Evolutionary conservation across 2,888 invertebrate genomes (phyloP).

Genomic region (Perithous albicinctus): DNA sequence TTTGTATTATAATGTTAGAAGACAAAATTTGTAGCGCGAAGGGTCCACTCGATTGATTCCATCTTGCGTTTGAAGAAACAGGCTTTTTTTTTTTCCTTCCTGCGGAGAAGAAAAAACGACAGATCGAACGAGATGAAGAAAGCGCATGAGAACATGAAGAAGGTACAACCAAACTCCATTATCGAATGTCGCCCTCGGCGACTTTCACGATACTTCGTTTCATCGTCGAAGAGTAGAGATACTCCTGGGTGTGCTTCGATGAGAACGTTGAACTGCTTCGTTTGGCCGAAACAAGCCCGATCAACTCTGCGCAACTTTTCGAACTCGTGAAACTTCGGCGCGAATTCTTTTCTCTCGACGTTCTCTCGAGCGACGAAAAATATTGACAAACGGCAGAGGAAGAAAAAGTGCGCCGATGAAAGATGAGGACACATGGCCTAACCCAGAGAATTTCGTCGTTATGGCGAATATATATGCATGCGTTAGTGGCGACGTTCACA

Average conservation of each 20-base stretch:
- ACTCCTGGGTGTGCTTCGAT: background rate
- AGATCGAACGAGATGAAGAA: background rate
- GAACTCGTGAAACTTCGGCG: background rate
- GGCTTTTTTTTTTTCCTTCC: too few relatives aligned
- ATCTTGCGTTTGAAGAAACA: background rate
- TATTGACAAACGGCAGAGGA: background rate
- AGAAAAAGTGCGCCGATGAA: background rate
- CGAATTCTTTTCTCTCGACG: background rate
- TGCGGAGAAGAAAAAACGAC: background rate
- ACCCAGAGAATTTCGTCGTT: background rate
- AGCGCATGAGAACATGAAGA: background rate
- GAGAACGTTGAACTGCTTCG: background rate
- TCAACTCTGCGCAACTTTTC: background rate
- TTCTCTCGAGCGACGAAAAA: background rate
- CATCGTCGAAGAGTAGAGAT: background rate
- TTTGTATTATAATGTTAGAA: background rate
- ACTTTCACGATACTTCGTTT: constrained; percentile 2
- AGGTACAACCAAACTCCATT: constrained; percentile 11
- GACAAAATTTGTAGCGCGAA: background rate
- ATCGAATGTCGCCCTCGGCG: constrained; percentile 18
- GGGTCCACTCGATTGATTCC: background rate
- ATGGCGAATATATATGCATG: background rate
- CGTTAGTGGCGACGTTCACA: too few relatives aligned
- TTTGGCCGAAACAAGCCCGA: background rate
- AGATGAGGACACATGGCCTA: background rate